phyloP scores from a whole-genome alignment of 53 echinoderm and acorn worm genomes.

The Paracentrotus lividus region DNA sequence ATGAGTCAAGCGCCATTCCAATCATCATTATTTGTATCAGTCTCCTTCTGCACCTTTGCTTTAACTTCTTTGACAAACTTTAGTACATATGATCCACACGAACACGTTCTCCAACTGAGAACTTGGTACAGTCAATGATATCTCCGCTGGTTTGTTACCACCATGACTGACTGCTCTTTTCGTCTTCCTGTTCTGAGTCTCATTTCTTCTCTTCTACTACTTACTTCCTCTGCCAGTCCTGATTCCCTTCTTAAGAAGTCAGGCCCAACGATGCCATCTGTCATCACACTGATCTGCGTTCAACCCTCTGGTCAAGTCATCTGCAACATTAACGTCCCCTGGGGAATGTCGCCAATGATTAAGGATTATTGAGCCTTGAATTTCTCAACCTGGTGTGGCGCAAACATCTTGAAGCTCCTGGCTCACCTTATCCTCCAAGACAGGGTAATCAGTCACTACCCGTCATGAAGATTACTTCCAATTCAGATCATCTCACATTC shows the following conservation, averaged over 20 bases:
- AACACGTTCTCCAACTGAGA: conserved; percentile 56
- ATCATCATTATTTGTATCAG: background rate
- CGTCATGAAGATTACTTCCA: background rate
- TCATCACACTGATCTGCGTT: background rate
- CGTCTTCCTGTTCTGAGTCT: conserved; percentile 1
- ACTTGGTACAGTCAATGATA: conserved; percentile 53
- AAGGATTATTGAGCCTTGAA: conserved; percentile 68
- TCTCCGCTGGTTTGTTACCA: background rate
- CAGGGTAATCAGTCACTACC: background rate
- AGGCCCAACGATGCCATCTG: background rate
- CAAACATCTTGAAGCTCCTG: conserved; percentile 62
- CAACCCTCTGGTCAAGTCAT: conserved; percentile 47
- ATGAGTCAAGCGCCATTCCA: background rate
- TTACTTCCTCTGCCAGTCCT: background rate
- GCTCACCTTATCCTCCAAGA: background rate
- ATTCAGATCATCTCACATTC: background rate
- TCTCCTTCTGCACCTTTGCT: background rate
- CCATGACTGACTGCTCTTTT: background rate
- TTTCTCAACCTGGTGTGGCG: conserved; percentile 52
- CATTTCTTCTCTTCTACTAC: no score
- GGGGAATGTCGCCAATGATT: conserved; percentile 75
- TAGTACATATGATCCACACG: conserved; percentile 66
- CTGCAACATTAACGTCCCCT: conserved; percentile 72
- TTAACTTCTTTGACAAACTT: conserved; percentile 59
- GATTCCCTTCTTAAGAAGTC: background rate